These are phyloP conservation scores for Temnothorax unifasciatus DNA, from an alignment of 2,888 invertebrate genomes.

Conservation along the genomic window DNA sequence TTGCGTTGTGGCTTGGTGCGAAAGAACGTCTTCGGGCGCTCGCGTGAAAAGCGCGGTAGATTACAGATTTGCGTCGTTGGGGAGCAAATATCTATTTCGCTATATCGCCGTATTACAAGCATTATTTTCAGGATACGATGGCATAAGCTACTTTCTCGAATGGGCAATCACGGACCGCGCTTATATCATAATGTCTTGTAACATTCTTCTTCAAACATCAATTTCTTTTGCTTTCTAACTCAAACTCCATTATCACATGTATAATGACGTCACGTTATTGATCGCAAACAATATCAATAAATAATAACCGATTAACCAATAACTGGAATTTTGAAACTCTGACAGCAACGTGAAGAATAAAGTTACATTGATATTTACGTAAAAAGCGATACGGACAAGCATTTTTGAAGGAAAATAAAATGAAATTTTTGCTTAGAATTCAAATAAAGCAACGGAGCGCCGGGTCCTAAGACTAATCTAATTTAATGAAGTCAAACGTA, in stretches of 20 bases:
- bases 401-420: slow-evolving; percentile 51
- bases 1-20: slow-evolving; percentile 58
- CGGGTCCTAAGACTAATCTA: slow-evolving; percentile 39
- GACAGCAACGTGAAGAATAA: background rate
- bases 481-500: slow-evolving; percentile 28
- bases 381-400: slow-evolving; percentile 48
- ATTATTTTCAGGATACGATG: background rate
- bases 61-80: background rate
- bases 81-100: slow-evolving; percentile 22
- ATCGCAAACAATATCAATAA: background rate
- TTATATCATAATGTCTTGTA: slow-evolving; percentile 10
- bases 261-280: background rate
- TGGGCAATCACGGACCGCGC: background rate
- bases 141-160: slow-evolving; percentile 41
- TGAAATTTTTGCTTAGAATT: slow-evolving; percentile 62
- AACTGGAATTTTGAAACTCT: background rate
- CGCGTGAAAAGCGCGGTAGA: slow-evolving; percentile 33
- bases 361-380: slow-evolving; percentile 44
- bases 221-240: background rate
- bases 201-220: background rate
- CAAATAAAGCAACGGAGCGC: slow-evolving; percentile 48
- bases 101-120: background rate
- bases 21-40: background rate
- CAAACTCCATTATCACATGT: background rate
- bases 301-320: background rate